A percentile compares a stretch with the other conserved stretches of the same genome.
Conservation (phyloP, 1,140 invertebrate genomes). For the Drosophila parabipectinata region DNA sequence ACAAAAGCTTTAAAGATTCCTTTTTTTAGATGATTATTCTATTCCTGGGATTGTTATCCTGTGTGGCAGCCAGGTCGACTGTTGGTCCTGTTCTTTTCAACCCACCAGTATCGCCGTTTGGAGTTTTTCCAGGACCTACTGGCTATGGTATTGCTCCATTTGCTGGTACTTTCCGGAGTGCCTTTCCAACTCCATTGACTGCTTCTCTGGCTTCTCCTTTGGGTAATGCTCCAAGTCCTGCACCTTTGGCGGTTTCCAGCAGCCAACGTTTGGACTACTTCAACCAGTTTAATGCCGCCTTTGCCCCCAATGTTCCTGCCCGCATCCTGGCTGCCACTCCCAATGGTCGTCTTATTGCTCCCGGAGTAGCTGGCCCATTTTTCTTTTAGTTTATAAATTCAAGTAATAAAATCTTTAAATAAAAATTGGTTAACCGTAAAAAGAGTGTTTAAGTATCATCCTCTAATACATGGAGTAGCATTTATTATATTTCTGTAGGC, state of each 20-base stretch:
- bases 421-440: constrained; percentile 53
- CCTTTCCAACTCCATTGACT: constrained; percentile 16
- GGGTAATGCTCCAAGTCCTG: background rate
- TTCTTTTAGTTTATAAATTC: constrained; percentile 18
- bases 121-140: constrained; percentile 4
- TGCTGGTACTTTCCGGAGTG: constrained; percentile 9
- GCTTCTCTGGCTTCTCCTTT: constrained; percentile 3
- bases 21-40: constrained; percentile 29
- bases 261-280: constrained; percentile 70
- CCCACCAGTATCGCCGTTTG: constrained; percentile 19
- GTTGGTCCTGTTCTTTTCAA: constrained; percentile 6
- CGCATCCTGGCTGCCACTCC: constrained; percentile 42
- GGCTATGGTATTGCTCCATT: constrained; percentile 12
- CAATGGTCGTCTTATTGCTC: constrained; percentile 32
- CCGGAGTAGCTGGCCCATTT: constrained; percentile 31
- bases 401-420: constrained; percentile 29
- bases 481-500: constrained; percentile 5
- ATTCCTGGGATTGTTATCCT: constrained; percentile 31
- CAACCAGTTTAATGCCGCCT: constrained; percentile 66
- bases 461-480: background rate
- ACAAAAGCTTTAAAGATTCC: background rate
- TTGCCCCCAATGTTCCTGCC: constrained; percentile 37
- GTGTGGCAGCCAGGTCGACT: constrained; percentile 22
- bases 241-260: constrained; percentile 58
- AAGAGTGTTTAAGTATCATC: background rate